A percentile compares a stretch with the other conserved stretches of the same genome.
Evolutionary conservation across 2,888 invertebrate genomes (phyloP).

Genomic region (Seira musarum): DNA sequence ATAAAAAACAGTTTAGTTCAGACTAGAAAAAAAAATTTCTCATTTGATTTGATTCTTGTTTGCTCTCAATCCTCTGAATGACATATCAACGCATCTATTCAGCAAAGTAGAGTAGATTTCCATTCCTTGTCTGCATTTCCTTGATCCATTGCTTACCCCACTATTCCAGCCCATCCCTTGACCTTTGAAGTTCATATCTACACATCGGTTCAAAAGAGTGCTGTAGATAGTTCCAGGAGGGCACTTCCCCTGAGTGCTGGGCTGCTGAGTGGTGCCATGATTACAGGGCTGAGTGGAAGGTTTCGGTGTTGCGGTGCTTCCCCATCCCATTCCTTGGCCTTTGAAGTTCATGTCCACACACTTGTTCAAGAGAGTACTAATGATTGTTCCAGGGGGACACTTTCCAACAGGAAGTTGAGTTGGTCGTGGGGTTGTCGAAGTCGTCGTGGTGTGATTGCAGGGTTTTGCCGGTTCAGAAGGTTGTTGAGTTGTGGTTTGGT

Average conservation of each 20-base stretch:
- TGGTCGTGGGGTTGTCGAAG: neutral
- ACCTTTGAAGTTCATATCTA: constrained; percentile 33
- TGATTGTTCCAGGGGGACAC: constrained; percentile 30
- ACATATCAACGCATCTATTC: constrained; percentile 36
- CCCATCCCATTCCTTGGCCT: neutral
- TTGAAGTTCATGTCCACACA: constrained; percentile 30
- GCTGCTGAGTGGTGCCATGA: no score
- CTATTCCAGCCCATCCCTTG: neutral
- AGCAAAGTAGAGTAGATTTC: constrained; percentile 32
- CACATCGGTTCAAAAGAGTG: constrained; percentile 23
- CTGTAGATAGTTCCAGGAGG: constrained; percentile 33
- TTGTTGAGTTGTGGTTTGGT: no score
- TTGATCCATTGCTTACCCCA: neutral
- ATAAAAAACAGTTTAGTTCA: no score
- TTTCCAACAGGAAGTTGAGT: neutral
- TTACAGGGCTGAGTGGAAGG: no score
- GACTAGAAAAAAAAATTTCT: no score
- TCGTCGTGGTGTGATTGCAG: no score
- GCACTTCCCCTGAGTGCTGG: no score
- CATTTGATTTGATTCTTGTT: neutral
- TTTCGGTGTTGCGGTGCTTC: no score
- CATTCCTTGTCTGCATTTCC: constrained; percentile 24
- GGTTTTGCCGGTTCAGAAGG: no score
- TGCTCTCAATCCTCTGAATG: no score
- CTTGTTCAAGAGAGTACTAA: constrained; percentile 4